Base-by-base conservation (phyloP, 2,888 invertebrate genomes). In the Leuctra nigra region DNA sequence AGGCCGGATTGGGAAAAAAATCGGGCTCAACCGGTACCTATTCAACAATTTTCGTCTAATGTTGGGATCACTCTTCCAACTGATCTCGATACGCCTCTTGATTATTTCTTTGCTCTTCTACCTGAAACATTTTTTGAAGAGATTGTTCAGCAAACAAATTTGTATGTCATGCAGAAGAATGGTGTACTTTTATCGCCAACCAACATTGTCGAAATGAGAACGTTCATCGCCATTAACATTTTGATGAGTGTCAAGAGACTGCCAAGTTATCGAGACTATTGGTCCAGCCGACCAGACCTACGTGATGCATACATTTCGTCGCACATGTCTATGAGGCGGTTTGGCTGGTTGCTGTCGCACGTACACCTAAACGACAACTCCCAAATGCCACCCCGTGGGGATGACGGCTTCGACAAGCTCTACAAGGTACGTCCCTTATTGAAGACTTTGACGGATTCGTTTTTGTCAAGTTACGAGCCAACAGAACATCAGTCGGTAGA, bases 201-300 rank as follows among this genome's bases (percentile, higher is more conserved):
- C 7, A 57, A 18, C 36, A 29, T 38, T 14, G 55, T 59, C 36
- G 61, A 64, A 62, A 61, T 64, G 25, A 57, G 55, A 36, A 16
- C 16, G 14, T 64, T 63, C 55, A 38, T 63, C 2, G 64, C 55
- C n/a, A 62, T 64, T 41, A 66, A 64, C 54, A 48, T 66, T 38
- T 25, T 66, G 4, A 67, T 65, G 65, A 63, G 64, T 20, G 60
- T 64, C 14, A 66, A 64, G 46, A 38, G 57, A 36, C 54, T 60
- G 18, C 64, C 64, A 6, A 61, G 61, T 54, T 64, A 63, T 35
- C 44, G 58, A 13, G 64, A 66, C 48, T 65, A 64, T 52, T 66
- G 65, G 63, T 59, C 57, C 2, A 38, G 55, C 33, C 46, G 53
- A 20, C 54, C 20, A 4, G 60, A 63, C 23, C 23, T 65, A 18